phyloP scores from a whole-genome alignment of 2,113 vertebrate species.

The Ameiurus melas region DNA sequence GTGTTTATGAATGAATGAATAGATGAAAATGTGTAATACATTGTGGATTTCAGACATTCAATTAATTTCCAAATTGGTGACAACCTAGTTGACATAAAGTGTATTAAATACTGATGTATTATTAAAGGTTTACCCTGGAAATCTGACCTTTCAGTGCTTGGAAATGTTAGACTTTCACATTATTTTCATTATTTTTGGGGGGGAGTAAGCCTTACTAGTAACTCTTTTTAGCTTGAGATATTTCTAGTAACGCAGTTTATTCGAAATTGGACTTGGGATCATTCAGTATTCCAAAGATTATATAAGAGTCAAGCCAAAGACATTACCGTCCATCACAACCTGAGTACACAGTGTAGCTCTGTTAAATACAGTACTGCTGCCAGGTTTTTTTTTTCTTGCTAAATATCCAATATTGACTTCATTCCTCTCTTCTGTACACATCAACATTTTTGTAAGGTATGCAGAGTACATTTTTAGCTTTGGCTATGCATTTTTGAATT shows the following conservation, averaged over 20 bases:
- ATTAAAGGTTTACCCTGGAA: neutral
- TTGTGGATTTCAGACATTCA: neutral
- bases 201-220: neutral
- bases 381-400: slow-evolving; percentile 32
- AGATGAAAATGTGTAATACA: neutral
- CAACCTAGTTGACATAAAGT: neutral
- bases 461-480: neutral
- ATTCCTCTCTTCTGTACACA: slow-evolving; percentile 9
- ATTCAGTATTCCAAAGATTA: slow-evolving; percentile 48
- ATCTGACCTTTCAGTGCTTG: neutral
- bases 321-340: slow-evolving; percentile 59
- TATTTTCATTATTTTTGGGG: neutral
- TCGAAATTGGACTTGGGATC: neutral
- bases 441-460: neutral
- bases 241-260: neutral
- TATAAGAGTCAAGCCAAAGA: slow-evolving; percentile 65
- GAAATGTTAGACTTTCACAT: neutral
- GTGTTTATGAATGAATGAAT: neutral
- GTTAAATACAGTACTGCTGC: slow-evolving; percentile 53
- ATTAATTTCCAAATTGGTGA: neutral
- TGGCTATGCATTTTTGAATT: neutral
- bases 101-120: neutral
- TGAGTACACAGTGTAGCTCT: slow-evolving; percentile 64
- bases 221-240: neutral
- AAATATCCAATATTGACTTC: slow-evolving; percentile 3